A percentile compares a stretch with the other conserved stretches of the same genome.
phyloP scores from a whole-genome alignment of 1,140 invertebrate genomes.

The Drosophila biarmipes region DNA sequence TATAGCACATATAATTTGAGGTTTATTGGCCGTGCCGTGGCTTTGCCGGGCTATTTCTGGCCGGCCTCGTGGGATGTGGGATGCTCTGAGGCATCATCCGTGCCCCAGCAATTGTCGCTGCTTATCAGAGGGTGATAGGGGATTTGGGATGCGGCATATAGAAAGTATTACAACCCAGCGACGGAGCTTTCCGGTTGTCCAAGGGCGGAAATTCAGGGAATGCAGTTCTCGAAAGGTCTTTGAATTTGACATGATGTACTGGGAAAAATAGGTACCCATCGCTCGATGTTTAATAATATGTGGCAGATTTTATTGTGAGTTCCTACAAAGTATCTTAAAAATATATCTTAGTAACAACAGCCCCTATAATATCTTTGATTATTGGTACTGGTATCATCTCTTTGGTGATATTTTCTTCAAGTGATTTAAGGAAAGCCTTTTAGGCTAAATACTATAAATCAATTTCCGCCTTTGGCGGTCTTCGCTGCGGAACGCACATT shows the following conservation, averaged over 20 bases:
- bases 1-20: constrained; percentile 69
- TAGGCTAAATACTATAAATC: constrained; percentile 51
- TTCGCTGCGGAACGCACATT: constrained; percentile 33
- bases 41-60: constrained; percentile 54
- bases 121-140: constrained; percentile 26
- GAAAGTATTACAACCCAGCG: neutral
- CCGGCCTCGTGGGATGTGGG: constrained; percentile 64
- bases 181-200: constrained; percentile 60
- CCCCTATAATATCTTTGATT: too few species aligned
- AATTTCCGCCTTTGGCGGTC: constrained; percentile 36
- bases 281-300: too few species aligned
- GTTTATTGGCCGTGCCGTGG: constrained; percentile 61
- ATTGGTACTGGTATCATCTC: too few species aligned
- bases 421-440: neutral
- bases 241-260: constrained; percentile 26
- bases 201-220: constrained; percentile 38
- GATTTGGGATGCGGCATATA: neutral
- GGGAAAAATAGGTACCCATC: too few species aligned
- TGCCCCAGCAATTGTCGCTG: constrained; percentile 59
- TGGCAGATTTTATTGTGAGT: too few species aligned
- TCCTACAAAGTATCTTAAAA: too few species aligned
- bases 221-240: constrained; percentile 24
- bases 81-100: constrained; percentile 20
- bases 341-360: neutral
- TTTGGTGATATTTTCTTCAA: neutral